Evolutionary conservation across 1,140 invertebrate species (phyloP).

Genomic region (Cardiocondyla obscurior): DNA sequence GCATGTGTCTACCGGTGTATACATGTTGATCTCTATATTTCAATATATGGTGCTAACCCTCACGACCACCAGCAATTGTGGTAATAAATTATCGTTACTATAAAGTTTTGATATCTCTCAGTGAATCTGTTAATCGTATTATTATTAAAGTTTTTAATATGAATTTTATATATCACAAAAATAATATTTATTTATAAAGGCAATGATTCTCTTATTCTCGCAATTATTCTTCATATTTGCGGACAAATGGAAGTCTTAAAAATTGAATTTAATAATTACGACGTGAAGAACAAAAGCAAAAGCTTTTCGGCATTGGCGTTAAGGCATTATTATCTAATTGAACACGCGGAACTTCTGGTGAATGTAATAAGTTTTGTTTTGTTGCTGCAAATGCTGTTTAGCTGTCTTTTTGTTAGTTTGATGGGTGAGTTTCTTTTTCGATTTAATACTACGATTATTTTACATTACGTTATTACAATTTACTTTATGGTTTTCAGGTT

Average conservation of each 20-base stretch:
- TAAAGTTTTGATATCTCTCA: neutral
- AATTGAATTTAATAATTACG: neutral
- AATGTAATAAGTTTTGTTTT: conserved; percentile 36
- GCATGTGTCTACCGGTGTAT: neutral
- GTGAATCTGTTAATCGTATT: neutral
- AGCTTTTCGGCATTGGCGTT: neutral
- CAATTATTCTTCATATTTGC: conserved; percentile 42
- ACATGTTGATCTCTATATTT: neutral
- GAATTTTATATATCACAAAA: neutral
- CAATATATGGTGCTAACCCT: neutral
- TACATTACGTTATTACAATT: too few species aligned
- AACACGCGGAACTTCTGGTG: neutral
- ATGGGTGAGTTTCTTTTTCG: conserved; percentile 20
- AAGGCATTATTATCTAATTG: conserved; percentile 34
- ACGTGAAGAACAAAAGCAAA: neutral
- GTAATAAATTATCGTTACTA: conserved; percentile 25
- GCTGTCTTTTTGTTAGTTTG: conserved; percentile 37
- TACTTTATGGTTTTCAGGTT: conserved; percentile 28
- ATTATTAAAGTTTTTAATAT: neutral
- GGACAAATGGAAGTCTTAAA: conserved; percentile 55
- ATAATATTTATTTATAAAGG: conserved; percentile 18
- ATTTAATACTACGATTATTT: neutral
- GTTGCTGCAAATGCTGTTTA: conserved; percentile 35
- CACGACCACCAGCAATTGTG: conserved; percentile 14
- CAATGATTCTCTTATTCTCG: conserved; percentile 47